A percentile compares a stretch with the other conserved stretches of the same genome.
Evolutionary conservation across 2,888 invertebrate species (phyloP).

Genomic region (Brachyopa scutellaris): DNA sequence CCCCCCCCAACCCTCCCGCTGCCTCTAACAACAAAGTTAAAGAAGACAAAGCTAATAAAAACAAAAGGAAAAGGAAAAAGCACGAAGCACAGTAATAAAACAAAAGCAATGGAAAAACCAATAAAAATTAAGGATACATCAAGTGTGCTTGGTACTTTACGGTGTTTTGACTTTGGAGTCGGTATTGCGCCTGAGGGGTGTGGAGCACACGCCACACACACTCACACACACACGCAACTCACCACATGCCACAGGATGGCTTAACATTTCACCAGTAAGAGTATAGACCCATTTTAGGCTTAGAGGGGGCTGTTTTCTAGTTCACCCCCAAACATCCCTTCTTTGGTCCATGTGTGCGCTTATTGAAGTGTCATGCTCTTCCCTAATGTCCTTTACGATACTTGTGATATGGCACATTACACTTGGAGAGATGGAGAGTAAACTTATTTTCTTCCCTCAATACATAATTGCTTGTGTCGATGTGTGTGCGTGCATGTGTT

Average conservation of each 20-base stretch:
- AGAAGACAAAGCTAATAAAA: constrained; percentile 21
- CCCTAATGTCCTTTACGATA: constrained; percentile 59
- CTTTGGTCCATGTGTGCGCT: background rate
- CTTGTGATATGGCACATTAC: constrained; percentile 63
- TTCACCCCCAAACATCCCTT: background rate
- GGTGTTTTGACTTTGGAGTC: constrained; percentile 46
- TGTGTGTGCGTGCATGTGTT: background rate
- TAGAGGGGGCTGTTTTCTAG: background rate
- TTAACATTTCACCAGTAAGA: constrained; percentile 35
- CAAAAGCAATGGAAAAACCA: constrained; percentile 62
- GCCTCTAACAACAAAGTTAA: background rate
- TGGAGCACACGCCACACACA: background rate
- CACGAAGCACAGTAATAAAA: constrained; percentile 48
- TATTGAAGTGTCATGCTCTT: constrained; percentile 47
- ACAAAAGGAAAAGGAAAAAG: background rate
- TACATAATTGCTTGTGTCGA: background rate
- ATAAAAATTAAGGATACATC: constrained; percentile 70
- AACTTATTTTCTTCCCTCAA: background rate
- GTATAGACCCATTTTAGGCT: constrained; percentile 26
- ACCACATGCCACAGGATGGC: constrained; percentile 43
- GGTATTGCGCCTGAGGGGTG: no score
- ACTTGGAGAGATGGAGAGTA: background rate
- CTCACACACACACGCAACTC: constrained; percentile 21
- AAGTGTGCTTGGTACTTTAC: constrained; percentile 52
- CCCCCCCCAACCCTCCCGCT: background rate